These are phyloP conservation scores for Otis tarda DNA, from an alignment of 2,113 vertebrate genomes.

Conservation along the genomic window DNA sequence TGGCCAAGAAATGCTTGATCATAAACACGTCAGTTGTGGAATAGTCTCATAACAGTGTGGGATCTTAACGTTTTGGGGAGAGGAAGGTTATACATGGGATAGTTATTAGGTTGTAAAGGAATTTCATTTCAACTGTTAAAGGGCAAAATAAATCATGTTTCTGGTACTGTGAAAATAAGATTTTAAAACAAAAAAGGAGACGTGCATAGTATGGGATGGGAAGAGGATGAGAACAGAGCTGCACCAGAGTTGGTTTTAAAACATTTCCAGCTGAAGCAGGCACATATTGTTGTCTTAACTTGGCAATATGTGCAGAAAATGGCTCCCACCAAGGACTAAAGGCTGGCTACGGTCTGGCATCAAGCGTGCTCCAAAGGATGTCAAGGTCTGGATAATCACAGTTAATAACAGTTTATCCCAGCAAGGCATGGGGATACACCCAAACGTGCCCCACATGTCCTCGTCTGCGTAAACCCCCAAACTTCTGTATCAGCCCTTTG, in stretches of 20 bases:
- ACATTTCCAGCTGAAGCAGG: conserved; percentile 23
- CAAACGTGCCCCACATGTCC: fast-evolving
- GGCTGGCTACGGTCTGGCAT: background rate
- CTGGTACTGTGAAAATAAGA: conserved; percentile 36
- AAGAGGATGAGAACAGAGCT: background rate
- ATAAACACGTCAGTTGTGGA: conserved; percentile 13
- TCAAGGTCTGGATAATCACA: background rate
- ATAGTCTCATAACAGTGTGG: background rate
- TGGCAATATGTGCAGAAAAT: background rate
- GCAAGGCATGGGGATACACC: background rate
- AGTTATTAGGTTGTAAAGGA: background rate
- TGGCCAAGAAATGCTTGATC: conserved; percentile 39
- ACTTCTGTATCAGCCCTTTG: background rate
- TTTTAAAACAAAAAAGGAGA: background rate
- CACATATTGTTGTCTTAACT: background rate
- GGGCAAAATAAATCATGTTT: conserved; percentile 26
- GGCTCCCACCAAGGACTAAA: background rate
- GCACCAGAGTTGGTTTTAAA: conserved; percentile 2
- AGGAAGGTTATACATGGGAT: background rate
- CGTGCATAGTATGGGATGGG: background rate
- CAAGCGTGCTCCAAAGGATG: background rate
- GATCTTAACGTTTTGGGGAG: background rate
- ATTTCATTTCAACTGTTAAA: conserved; percentile 22
- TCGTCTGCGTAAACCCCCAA: background rate
- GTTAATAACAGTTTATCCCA: background rate